Evolutionary conservation across 2,113 vertebrate species (phyloP), one percentile per base, ranked within the genome.

Genomic region (Eublepharis macularius): DNA sequence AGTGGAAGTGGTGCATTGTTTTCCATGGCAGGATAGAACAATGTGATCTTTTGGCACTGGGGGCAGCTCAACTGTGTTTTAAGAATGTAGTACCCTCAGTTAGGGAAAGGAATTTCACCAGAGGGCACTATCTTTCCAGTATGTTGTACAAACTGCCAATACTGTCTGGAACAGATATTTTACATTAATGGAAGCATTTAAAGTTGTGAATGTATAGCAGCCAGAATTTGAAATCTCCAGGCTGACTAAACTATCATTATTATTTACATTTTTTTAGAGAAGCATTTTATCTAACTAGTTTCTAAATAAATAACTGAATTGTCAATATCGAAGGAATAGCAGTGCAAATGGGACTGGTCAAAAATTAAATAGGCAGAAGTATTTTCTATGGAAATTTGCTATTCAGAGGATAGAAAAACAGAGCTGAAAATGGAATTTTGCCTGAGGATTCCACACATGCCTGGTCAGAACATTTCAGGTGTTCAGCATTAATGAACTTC

Each of bases 111-210:
- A 45, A 69, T 88, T 88, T 90, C 94, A 93, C 93, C 86, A 94
- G 94, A 92, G 94, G 94, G 94, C 94, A 91, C 91, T 92, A 65
- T 88, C 80, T 76, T 93, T 92, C 91, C 83, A 93, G 88, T 70
- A 87, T 89, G 80, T 74, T 32, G 77, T 41, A 83, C 32, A 51
- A 86, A 63, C 11, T 76, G 0, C 24, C 76, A 34, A 24, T 81
- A 60, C 0, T 54, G 51, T 54, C 51, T 81, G 73, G 9, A 34
- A 14, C 24, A 36, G 0, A 14, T 89, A 88, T 57, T 84, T 43
- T 79, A 83, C 81, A 26, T 84, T 85, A 41, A 32, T 12, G 54
- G 81, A 81, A 8, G 0, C 80, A 85, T 76, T 85, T 2, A 39
- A 85, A 13, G 11, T 82, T 4, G 1, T 6, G 76, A 34, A 74